Percentiles rank a stretch among this genome's conserved stretches.
Evolutionary conservation across 2,113 vertebrate species (phyloP).

Genomic region (Eulacestoma nigropectus): DNA sequence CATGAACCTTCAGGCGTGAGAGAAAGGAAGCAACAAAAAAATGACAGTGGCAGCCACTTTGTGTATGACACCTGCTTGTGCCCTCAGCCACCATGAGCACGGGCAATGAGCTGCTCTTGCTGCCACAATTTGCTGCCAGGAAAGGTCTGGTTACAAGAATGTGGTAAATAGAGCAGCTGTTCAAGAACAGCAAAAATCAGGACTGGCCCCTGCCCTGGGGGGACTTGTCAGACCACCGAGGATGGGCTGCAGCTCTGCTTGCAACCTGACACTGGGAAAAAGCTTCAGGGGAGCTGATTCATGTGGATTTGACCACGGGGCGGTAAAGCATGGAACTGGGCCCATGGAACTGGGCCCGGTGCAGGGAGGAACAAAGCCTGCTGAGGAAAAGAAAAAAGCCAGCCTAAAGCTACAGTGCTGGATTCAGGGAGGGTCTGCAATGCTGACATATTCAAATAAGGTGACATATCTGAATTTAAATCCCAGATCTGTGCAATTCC

Average conservation of each 20-base stretch:
- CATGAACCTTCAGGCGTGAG: rapidly evolving
- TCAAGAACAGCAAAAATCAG: not conserved
- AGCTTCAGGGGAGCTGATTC: not conserved
- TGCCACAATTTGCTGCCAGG: not conserved
- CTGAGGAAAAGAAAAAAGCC: not conserved
- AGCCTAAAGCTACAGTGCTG: not conserved
- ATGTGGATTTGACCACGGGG: not conserved
- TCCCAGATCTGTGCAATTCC: not conserved
- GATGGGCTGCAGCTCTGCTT: not conserved
- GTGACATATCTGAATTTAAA: not conserved
- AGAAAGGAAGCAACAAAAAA: not conserved
- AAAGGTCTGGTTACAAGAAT: not conserved
- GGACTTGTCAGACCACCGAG: not conserved
- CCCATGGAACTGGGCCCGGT: not conserved
- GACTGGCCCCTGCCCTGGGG: not conserved
- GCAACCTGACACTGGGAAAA: not conserved
- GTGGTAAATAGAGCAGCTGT: not conserved
- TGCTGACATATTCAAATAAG: not conserved
- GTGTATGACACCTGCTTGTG: not conserved
- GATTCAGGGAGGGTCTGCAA: not conserved
- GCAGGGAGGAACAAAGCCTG: not conserved
- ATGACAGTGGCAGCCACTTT: not conserved
- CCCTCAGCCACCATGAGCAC: not conserved
- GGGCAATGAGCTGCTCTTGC: not conserved
- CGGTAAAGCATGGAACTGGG: not conserved